Evolutionary conservation across 1,140 invertebrate species (phyloP), one percentile per base, ranked within the genome.

Genomic region (Manduca sexta): DNA sequence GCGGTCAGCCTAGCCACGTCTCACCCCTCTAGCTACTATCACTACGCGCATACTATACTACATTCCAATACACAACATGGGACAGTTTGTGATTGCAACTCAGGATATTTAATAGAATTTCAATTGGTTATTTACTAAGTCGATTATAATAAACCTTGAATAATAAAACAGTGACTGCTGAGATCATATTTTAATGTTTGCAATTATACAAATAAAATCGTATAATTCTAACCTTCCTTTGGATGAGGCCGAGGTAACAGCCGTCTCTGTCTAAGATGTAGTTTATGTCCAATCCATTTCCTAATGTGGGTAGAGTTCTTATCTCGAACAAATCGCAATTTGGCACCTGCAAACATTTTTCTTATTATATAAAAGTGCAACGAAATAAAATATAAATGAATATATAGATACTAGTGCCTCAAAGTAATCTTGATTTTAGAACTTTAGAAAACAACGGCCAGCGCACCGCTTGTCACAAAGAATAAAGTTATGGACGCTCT

Each of bases 281-380:
- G 43, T 84, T 79, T 10, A 85, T 80, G 41, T 85, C 79, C 13
- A 83, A 51, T 29, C 82, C 82, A 46, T 85, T 83, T 8, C 78
- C 77, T 2, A 91, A 64, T 47, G 87, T 88, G 2, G 90, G 90
- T 47, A 91, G 65, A 4, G 68, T 79, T 17, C 84, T 76, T 29
- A 88, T 79, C 68, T 92, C 90, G 61, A 94, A 94, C 43, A 93
- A 72, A 82, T 94, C 93, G 49, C 91, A 90, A 39, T 91, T 86
- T 1, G 92, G 92, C 1, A 93, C 87, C 90, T 92, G 60, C 29
- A 62, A 56, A 12, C 39, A 5, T 5, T n/a, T n/a, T n/a, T n/a
- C n/a, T n/a, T 14, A 40, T 8, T 16, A 16, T 6, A 51, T 42
- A 14, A 38, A 37, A 43, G n/a, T n/a, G n/a, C n/a, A n/a, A n/a